These are phyloP conservation scores for Pachyrhynchus sulphureomaculatus DNA, from an alignment of 1,140 invertebrate genomes.

Conservation along the genomic window DNA sequence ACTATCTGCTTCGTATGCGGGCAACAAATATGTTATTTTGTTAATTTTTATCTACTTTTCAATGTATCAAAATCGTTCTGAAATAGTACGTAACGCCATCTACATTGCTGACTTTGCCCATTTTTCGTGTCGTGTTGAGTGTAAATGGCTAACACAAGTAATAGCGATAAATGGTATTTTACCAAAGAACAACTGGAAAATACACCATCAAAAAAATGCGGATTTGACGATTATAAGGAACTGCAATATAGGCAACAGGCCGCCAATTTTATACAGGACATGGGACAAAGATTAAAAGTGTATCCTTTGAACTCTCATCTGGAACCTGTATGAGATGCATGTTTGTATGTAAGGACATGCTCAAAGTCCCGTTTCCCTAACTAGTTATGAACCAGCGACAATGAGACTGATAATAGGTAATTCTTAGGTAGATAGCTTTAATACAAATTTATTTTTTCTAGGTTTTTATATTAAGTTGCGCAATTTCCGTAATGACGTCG, in stretches of 20 bases:
- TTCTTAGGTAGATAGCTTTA: background rate
- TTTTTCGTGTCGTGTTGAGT: slow-evolving; percentile 44
- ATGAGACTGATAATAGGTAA: slow-evolving; percentile 13
- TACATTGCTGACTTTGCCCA: slow-evolving; percentile 36
- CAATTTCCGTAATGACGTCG: slow-evolving; percentile 10
- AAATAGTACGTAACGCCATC: slow-evolving; percentile 44
- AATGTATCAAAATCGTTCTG: slow-evolving; percentile 16
- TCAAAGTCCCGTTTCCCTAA: slow-evolving; percentile 12
- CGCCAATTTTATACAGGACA: slow-evolving; percentile 96
- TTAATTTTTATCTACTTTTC: slow-evolving; percentile 14
- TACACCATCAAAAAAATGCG: slow-evolving; percentile 85
- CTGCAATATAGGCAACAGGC: slow-evolving; percentile 92
- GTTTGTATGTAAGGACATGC: slow-evolving; percentile 37
- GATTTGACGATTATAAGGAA: slow-evolving; percentile 90
- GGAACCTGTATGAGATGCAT: slow-evolving; percentile 6
- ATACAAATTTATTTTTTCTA: slow-evolving; percentile 11
- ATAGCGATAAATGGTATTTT: slow-evolving; percentile 86
- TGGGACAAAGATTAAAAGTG: slow-evolving; percentile 94
- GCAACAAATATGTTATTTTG: slow-evolving; percentile 1
- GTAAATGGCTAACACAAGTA: slow-evolving; percentile 59
- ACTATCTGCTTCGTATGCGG: slow-evolving; percentile 1
- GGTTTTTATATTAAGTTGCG: slow-evolving; percentile 13
- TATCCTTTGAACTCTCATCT: slow-evolving; percentile 59
- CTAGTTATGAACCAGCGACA: slow-evolving; percentile 5
- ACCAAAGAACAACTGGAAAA: slow-evolving; percentile 84